Conservation (phyloP, 1,140 invertebrate genomes). For the Dendroctonus valens region DNA sequence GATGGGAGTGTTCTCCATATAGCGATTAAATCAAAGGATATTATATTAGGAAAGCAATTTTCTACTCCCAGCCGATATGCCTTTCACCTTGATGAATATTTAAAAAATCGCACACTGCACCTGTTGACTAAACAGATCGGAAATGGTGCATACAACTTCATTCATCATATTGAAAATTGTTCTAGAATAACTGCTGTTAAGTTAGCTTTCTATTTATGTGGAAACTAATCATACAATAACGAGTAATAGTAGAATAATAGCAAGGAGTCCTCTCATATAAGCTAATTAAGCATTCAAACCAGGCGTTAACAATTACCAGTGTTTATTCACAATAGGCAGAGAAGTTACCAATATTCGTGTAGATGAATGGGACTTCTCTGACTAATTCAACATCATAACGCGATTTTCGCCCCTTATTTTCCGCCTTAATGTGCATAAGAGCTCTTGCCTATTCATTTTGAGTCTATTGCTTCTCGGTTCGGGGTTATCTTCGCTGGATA, state of each 20-base stretch:
- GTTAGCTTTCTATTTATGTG: too few relatives aligned
- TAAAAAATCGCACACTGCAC: conserved; percentile 18
- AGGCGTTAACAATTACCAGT: too few relatives aligned
- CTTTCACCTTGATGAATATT: conserved; percentile 26
- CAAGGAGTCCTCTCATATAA: too few relatives aligned
- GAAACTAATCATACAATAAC: too few relatives aligned
- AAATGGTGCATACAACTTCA: conserved; percentile 6
- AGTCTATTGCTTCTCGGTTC: conserved; percentile 15
- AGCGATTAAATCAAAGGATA: conserved; percentile 21
- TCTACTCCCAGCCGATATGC: conserved; percentile 16
- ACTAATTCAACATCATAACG: conserved; percentile 18
- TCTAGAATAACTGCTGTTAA: too few relatives aligned
- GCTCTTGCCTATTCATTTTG: conserved; percentile 27
- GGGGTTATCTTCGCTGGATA: conserved; percentile 17
- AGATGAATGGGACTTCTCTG: conserved; percentile 4
- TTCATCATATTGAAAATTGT: too few relatives aligned
- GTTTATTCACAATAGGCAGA: too few relatives aligned
- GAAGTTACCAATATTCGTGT: conserved; percentile 8
- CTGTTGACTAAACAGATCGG: conserved; percentile 20
- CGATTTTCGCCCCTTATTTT: conserved; percentile 25
- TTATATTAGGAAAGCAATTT: conserved; percentile 28
- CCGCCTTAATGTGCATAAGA: conserved; percentile 27
- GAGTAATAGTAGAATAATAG: too few relatives aligned
- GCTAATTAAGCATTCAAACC: too few relatives aligned
- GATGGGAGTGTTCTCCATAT: background rate